Percentiles rank a stretch among this genome's conserved stretches.
Evolutionary conservation across 2,888 invertebrate genomes (phyloP).

Genomic region (Drosophila pseudotakahashii): DNA sequence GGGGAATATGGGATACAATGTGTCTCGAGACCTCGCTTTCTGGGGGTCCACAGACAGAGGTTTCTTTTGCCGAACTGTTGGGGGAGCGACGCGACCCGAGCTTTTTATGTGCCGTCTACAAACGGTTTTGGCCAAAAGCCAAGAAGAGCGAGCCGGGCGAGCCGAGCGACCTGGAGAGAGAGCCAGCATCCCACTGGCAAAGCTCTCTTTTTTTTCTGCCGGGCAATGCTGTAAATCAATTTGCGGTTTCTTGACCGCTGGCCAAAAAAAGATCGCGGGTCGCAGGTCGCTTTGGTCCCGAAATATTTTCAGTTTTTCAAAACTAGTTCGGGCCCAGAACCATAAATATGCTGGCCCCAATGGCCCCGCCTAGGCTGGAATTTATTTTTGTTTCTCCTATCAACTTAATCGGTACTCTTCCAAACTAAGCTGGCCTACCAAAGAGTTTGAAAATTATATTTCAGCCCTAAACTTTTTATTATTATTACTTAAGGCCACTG

Average conservation of each 20-base stretch:
- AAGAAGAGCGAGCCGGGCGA: constrained; percentile 1
- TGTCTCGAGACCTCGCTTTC: constrained; percentile 14
- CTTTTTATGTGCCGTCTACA: constrained; percentile 82
- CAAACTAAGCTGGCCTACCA: too few relatives aligned
- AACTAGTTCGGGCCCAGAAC: constrained; percentile 3
- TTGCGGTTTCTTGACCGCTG: constrained; percentile 47
- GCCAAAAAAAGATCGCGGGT: constrained; percentile 20
- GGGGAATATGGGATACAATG: too few relatives aligned
- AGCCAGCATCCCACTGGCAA: not conserved
- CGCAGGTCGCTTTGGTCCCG: constrained; percentile 16
- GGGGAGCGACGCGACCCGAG: constrained; percentile 74
- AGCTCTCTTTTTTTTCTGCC: not conserved
- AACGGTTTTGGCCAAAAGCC: constrained; percentile 44
- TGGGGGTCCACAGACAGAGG: constrained; percentile 71
- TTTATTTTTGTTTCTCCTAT: too few relatives aligned
- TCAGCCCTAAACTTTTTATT: too few relatives aligned
- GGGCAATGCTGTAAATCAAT: constrained; percentile 52
- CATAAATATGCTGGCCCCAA: not conserved
- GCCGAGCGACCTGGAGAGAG: too few relatives aligned
- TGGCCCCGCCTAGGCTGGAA: not conserved
- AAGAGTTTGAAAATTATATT: too few relatives aligned
- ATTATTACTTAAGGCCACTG: too few relatives aligned
- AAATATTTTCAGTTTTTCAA: not conserved
- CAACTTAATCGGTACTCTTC: too few relatives aligned
- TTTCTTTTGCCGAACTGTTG: constrained; percentile 81